phyloP scores from a whole-genome alignment of 2,888 invertebrate species.

The Eledona agricola region DNA sequence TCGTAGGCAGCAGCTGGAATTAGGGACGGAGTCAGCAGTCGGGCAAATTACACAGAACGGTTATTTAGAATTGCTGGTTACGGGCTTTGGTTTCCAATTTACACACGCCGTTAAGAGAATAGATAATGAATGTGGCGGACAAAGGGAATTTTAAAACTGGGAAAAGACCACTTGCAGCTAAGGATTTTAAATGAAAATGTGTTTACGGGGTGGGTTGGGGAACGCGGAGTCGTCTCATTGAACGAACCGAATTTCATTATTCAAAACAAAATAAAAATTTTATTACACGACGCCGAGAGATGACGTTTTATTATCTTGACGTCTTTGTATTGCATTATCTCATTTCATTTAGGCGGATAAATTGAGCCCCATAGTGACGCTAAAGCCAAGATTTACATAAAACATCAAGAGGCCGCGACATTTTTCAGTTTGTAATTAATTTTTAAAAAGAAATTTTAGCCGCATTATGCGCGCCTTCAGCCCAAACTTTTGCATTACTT shows the following conservation, averaged over 20 bases:
- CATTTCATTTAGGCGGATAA: slow-evolving; percentile 37
- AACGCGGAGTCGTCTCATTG: too few relatives aligned
- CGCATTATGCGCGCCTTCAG: background rate
- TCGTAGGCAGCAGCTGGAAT: slow-evolving; percentile 37
- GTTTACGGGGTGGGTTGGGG: too few relatives aligned
- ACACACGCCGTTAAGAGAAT: slow-evolving; percentile 47
- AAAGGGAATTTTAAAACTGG: slow-evolving; percentile 48
- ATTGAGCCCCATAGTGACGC: slow-evolving; percentile 32
- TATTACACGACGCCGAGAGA: slow-evolving; percentile 24
- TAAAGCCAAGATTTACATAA: slow-evolving; percentile 38
- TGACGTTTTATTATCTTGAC: slow-evolving; percentile 34
- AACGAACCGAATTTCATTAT: slow-evolving; percentile 28
- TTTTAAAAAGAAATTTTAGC: slow-evolving; percentile 17
- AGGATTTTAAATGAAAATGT: too few relatives aligned
- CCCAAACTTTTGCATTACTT: too few relatives aligned
- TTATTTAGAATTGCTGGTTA: slow-evolving; percentile 46
- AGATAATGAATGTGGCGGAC: slow-evolving; percentile 50
- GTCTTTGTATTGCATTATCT: slow-evolving; percentile 37
- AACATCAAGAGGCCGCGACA: slow-evolving; percentile 20
- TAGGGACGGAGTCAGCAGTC: slow-evolving; percentile 39
- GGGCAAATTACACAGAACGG: slow-evolving; percentile 46
- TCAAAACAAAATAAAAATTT: slow-evolving; percentile 35
- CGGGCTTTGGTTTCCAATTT: slow-evolving; percentile 51
- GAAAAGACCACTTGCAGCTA: slow-evolving; percentile 24
- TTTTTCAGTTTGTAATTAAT: background rate